Base-by-base conservation (phyloP, 2,797 vertebrate species). In the Hoplostethus atlanticus region DNA sequence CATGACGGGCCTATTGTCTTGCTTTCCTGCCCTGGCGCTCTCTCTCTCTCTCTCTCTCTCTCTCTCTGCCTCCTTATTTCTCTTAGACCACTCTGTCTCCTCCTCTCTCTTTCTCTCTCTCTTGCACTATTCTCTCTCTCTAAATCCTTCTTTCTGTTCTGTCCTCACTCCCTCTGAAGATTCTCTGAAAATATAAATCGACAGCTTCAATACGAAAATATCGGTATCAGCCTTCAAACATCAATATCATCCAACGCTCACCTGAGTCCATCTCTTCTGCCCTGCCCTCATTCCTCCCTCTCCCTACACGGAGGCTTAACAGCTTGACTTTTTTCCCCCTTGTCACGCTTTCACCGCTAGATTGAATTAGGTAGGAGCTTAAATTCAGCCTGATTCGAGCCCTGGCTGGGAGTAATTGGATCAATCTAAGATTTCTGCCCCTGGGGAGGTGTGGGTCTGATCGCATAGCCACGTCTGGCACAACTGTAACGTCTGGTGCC, bases 371-470 rank as follows among this genome's bases (percentile, higher is more conserved):
- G 61, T 58, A 46, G 68, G 64, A 67, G 54, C 36, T 46, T 69
- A 46, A 75, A 87, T 76, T 88, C 72, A 21, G 79, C 73, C 65
- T 74, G 79, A 87, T 83, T 87, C 70, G 67, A 77, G 65, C 42
- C 44, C 63, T 6, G 54, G 72, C 63, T 51, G 7, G 0, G 63
- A 71, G 77, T 79, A 90, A 91, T 83, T 82, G 65, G 69, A 90
- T 86, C 68, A 72, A 78, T 84, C 17, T 80, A 60, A 70, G 50
- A 74, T 87, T 86, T 76, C 79, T 56, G 48, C 64, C 78, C 48
- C 6, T 6, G 8, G 60, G 71, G 77, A 48, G 56, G 57, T 31
- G 11, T 36, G 21, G 47, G 73, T 75, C 71, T 66, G 64, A 47
- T 78, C 73, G 63, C 74, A 73, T 65, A 74, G 64, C 73, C 66